These are phyloP conservation scores for Tetragonula carbonaria DNA, from an alignment of 2,888 invertebrate species.

Conservation along the genomic window DNA sequence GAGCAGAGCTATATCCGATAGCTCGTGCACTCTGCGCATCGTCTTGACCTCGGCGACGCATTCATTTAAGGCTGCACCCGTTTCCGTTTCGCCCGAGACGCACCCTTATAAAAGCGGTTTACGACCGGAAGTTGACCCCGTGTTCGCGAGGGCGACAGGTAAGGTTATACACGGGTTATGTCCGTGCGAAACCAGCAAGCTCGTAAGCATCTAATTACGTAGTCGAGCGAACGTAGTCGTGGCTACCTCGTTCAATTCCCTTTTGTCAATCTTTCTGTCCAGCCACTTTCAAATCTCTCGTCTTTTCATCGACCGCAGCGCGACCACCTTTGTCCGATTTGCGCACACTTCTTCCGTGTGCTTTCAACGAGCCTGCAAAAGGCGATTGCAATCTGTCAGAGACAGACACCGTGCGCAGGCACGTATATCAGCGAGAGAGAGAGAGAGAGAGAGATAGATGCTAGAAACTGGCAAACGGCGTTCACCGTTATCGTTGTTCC, in stretches of 20 bases:
- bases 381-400: slow-evolving; percentile 29
- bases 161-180: not conserved
- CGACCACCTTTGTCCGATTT: not conserved
- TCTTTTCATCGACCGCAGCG: not conserved
- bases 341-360: not conserved
- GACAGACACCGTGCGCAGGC: slow-evolving; percentile 18
- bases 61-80: slow-evolving; percentile 63
- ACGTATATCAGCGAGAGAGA: not conserved
- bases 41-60: slow-evolving; percentile 42
- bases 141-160: slow-evolving; percentile 61
- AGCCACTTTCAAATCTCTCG: slow-evolving; percentile 3
- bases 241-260: not conserved
- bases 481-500: slow-evolving; percentile 73
- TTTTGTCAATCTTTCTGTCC: not conserved
- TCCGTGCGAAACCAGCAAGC: slow-evolving; percentile 44
- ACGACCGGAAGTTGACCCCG: slow-evolving; percentile 79
- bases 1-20: slow-evolving; percentile 6
- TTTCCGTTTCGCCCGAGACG: slow-evolving; percentile 66
- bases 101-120: slow-evolving; percentile 75
- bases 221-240: slow-evolving; percentile 64
- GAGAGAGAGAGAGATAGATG: not conserved
- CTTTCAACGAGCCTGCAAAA: not conserved
- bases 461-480: slow-evolving; percentile 7
- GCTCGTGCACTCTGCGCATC: slow-evolving; percentile 4
- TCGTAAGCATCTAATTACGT: slow-evolving; percentile 33